These are phyloP conservation scores for Seladonia tumulorum DNA, from an alignment of 2,888 invertebrate genomes.

Conservation along the genomic window DNA sequence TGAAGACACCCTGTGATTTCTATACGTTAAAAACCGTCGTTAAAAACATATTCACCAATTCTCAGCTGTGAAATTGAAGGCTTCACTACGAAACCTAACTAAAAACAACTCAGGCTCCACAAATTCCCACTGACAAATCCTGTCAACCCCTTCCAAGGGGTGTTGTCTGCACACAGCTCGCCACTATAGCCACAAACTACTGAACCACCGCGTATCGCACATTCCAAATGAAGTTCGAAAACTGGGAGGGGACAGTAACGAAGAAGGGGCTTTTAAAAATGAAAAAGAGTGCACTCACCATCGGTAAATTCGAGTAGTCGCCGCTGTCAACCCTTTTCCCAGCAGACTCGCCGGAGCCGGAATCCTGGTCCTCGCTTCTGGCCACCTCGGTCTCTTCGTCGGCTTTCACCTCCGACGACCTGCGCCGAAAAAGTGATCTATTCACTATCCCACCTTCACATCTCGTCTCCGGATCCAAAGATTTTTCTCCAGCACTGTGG, in stretches of 20 bases:
- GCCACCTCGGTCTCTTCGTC: slow-evolving; percentile 75
- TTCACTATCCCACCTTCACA: slow-evolving; percentile 70
- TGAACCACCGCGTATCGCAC: background rate
- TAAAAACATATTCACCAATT: too few relatives aligned
- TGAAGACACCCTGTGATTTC: too few relatives aligned
- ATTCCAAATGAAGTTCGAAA: background rate
- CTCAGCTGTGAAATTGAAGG: too few relatives aligned
- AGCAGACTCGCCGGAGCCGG: slow-evolving; percentile 62
- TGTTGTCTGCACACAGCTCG: background rate
- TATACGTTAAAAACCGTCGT: too few relatives aligned
- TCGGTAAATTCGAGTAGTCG: slow-evolving; percentile 69
- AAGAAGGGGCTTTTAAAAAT: background rate
- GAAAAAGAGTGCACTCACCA: slow-evolving; percentile 65
- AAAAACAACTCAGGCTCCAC: background rate
- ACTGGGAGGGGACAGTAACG: too few relatives aligned
- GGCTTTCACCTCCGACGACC: slow-evolving; percentile 55
- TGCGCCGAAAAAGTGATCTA: slow-evolving; percentile 55
- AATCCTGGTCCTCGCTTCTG: slow-evolving; percentile 61
- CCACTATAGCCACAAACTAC: background rate
- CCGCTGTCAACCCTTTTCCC: slow-evolving; percentile 67
- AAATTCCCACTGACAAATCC: background rate
- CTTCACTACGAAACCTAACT: background rate
- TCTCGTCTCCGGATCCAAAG: slow-evolving; percentile 12
- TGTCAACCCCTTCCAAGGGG: background rate
- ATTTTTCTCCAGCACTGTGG: background rate